Conservation (phyloP, 2,888 invertebrate species). For the Nineta flava region DNA sequence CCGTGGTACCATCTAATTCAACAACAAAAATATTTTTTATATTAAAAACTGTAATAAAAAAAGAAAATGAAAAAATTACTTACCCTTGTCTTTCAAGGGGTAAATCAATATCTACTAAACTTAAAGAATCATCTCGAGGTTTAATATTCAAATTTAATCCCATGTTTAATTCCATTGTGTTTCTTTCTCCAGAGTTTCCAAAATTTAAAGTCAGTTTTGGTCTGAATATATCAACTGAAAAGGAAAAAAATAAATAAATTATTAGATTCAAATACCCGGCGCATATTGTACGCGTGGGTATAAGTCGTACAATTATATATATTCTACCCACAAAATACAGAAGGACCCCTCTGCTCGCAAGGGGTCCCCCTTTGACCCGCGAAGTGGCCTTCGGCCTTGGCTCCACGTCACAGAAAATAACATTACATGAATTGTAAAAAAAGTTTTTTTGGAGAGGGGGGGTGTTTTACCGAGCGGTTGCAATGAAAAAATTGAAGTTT, state of each 20-base stretch:
- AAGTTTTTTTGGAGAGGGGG: no score
- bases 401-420: no score
- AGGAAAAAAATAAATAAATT: neutral
- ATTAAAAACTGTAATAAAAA: neutral
- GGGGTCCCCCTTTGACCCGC: no score
- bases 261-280: neutral
- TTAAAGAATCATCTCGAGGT: constrained; percentile 42
- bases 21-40: constrained; percentile 9
- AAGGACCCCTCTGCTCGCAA: no score
- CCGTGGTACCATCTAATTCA: constrained; percentile 97
- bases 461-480: no score
- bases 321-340: no score
- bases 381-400: no score
- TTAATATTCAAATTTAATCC: constrained; percentile 31
- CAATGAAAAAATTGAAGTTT: no score
- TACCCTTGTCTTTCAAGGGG: constrained; percentile 82
- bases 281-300: no score
- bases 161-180: constrained; percentile 28
- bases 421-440: no score
- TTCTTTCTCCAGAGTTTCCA: constrained; percentile 26
- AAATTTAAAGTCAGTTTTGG: constrained; percentile 64
- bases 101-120: constrained; percentile 62
- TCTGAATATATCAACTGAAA: constrained; percentile 33
- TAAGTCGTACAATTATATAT: no score
- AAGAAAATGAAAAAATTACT: constrained; percentile 19